A percentile compares a stretch with the other conserved stretches of the same genome.
Evolutionary conservation across 2,113 vertebrate genomes (phyloP).

Genomic region (Bubalus kerabau): DNA sequence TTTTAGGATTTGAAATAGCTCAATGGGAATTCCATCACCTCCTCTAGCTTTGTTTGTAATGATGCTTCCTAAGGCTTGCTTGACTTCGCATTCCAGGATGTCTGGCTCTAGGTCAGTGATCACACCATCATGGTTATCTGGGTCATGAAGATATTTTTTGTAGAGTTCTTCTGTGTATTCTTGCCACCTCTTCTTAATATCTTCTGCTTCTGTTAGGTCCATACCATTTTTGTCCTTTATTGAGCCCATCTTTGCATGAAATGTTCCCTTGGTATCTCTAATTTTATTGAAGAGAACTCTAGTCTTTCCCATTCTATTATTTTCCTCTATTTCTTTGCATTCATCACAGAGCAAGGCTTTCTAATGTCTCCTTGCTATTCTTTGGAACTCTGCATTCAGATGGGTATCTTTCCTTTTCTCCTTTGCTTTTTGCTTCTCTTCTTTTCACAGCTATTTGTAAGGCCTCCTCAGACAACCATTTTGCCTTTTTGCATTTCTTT

Average conservation of each 20-base stretch:
- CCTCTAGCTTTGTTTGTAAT: neutral
- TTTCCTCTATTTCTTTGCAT: neutral
- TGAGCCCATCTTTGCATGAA: neutral
- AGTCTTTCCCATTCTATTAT: neutral
- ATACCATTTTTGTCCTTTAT: neutral
- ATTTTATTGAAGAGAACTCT: neutral
- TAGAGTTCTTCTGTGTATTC: neutral
- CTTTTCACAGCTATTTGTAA: neutral
- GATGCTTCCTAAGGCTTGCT: neutral
- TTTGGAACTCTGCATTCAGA: neutral
- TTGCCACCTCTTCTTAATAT: neutral
- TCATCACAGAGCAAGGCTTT: neutral
- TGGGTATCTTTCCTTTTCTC: neutral
- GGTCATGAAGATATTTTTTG: neutral
- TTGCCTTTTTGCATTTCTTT: neutral
- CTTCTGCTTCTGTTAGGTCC: neutral
- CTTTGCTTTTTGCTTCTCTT: neutral
- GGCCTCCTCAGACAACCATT: neutral
- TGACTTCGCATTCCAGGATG: neutral
- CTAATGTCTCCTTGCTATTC: neutral
- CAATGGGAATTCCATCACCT: neutral
- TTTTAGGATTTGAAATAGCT: neutral
- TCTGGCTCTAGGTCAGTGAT: neutral
- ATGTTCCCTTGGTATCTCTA: neutral
- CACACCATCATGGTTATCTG: neutral